These are phyloP conservation scores for Parazoanthus darwini DNA, from an alignment of 92 coral and sea anemone genomes.

Conservation along the genomic window DNA sequence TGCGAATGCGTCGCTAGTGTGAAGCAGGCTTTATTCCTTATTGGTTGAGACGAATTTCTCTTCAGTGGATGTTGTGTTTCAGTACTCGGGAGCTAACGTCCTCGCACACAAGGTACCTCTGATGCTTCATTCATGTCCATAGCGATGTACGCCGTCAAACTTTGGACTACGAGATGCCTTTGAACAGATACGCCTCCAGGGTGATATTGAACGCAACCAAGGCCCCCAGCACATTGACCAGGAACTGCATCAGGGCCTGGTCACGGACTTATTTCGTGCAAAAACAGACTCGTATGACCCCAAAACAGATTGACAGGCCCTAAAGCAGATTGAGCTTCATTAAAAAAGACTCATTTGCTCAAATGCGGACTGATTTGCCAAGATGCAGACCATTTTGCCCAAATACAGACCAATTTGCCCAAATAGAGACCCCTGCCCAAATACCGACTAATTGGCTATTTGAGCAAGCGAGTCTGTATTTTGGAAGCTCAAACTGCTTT, in stretches of 20 bases:
- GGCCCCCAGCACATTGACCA: slow-evolving; percentile 82
- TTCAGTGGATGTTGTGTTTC: background rate
- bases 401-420: too few species aligned
- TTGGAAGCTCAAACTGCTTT: too few species aligned
- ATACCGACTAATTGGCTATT: too few species aligned
- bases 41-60: background rate
- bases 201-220: slow-evolving; percentile 91
- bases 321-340: too few species aligned
- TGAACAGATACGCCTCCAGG: slow-evolving; percentile 86
- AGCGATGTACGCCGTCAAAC: background rate
- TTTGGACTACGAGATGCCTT: slow-evolving; percentile 71
- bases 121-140: background rate
- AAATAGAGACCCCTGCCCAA: too few species aligned
- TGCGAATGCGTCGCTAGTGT: too few species aligned
- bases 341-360: too few species aligned
- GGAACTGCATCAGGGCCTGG: slow-evolving; percentile 81
- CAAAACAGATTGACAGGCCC: too few species aligned
- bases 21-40: background rate
- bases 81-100: background rate
- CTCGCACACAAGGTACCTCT: background rate
- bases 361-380: too few species aligned
- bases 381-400: too few species aligned
- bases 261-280: slow-evolving; percentile 56
- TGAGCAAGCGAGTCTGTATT: too few species aligned
- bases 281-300: too few species aligned